Conservation (phyloP, 2,113 vertebrate genomes). For the Girardinichthys multiradiatus region DNA sequence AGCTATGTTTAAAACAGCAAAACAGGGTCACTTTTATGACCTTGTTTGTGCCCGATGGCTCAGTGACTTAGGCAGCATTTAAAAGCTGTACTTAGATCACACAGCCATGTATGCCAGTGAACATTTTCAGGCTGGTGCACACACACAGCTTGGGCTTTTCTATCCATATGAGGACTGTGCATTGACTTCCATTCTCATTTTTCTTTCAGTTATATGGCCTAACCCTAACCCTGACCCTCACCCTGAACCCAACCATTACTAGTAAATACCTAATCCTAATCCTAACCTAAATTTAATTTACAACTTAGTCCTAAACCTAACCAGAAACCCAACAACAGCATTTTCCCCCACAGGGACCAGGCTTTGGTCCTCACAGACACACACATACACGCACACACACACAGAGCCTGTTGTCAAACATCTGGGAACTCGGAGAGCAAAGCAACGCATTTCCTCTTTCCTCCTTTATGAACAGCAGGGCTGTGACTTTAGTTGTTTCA, state of each 20-base stretch:
- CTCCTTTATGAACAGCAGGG: constrained; percentile 38
- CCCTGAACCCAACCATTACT: no score
- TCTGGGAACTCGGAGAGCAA: constrained; percentile 53
- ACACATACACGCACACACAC: not conserved
- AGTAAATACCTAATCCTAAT: no score
- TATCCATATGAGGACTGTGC: no score
- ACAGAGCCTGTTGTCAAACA: constrained; percentile 47
- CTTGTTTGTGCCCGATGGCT: constrained; percentile 64
- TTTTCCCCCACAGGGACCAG: no score
- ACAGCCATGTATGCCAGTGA: constrained; percentile 29
- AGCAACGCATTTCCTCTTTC: constrained; percentile 51
- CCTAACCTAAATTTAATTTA: no score
- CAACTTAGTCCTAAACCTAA: no score
- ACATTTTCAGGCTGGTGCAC: not conserved
- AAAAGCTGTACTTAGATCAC: constrained; percentile 66
- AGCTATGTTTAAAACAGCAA: constrained; percentile 55
- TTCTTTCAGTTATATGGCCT: no score
- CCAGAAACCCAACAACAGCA: no score
- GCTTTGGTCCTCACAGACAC: no score
- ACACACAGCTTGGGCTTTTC: no score
- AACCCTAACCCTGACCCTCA: no score
- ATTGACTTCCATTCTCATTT: no score
- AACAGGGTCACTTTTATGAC: constrained; percentile 64
- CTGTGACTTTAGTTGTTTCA: constrained; percentile 65
- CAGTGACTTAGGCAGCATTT: constrained; percentile 52